Evolutionary conservation across 2,888 invertebrate species (phyloP), one percentile per base, ranked within the genome.

Genomic region (Caenorhabditis afra): DNA sequence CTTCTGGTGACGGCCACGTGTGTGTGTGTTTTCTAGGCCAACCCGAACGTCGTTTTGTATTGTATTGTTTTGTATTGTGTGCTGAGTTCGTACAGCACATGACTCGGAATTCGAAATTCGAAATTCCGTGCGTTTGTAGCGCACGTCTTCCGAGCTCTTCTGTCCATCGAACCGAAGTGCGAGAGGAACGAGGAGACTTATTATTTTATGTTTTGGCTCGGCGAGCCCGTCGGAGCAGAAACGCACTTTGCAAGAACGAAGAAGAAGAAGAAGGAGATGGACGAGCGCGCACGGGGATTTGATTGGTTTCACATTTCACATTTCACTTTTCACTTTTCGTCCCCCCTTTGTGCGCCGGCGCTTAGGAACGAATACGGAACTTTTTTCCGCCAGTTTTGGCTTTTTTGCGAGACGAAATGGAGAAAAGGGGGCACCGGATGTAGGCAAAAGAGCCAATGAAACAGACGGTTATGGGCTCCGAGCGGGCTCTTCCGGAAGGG

Each of bases 261-360:
- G n/a, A 1, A 11, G 7, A 41, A 8, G 7, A 22, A 35, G 37
- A 20, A 62, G 41, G 62, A 41, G 52, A 50, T 52, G 41, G 29
- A 44, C 61, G 47, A 23, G 49, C 45, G 44, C 44, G 57, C 41
- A 20, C 22, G 16, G 37, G 22, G 37, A 49, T 44, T 22, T 50
- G 44, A 65, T 65, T 65, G 65, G 65, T 65, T 65, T 65, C 65
- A 35, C 35, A 45, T 65, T 65, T 53, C 65, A 22, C 52, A 29
- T 14, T 52, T 22, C 52, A 52, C 29, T 29, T 29, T 41, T 41
- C 11, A 8, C 11, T 11, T 14, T 41, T 14, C n/a, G n/a, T n/a
- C n/a, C n/a, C n/a, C n/a, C n/a, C n/a, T 52, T 11, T 23, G 22
- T 29, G 14, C n/a, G 16, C 3, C 22, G 4, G 7, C 22, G 23